Percentiles rank a stretch among this genome's conserved stretches.
Conservation (phyloP, 2,888 invertebrate genomes). For the Drosophila kanekoi region DNA sequence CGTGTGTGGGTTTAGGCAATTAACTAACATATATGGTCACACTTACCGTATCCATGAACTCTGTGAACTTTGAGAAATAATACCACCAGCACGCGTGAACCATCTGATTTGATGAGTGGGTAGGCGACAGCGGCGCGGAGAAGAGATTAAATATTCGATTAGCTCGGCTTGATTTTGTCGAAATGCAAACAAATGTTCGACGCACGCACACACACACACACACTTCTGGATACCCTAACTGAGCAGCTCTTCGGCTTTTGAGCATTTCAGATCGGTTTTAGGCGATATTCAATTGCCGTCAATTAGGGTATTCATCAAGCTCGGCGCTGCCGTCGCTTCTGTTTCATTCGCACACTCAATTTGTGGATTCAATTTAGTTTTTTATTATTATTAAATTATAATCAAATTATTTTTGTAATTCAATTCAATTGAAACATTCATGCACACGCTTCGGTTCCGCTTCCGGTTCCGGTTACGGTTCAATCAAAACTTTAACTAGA, state of each 20-base stretch:
- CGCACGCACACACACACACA: background rate
- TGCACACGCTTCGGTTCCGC: slow-evolving; percentile 50
- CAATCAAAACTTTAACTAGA: slow-evolving; percentile 36
- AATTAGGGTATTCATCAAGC: slow-evolving; percentile 27
- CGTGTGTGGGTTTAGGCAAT: slow-evolving; percentile 24
- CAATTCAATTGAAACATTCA: slow-evolving; percentile 47
- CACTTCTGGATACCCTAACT: slow-evolving; percentile 35
- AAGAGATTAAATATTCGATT: slow-evolving; percentile 29
- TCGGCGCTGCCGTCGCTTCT: slow-evolving; percentile 26
- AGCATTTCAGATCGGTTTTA: too few relatives aligned
- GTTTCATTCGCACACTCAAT: slow-evolving; percentile 21
- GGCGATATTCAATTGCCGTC: background rate
- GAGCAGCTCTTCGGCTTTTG: background rate
- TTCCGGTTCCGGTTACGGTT: slow-evolving; percentile 21
- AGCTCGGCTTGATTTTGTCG: slow-evolving; percentile 10
- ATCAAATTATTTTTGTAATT: slow-evolving; percentile 42
- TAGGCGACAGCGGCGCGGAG: background rate
- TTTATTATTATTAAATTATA: slow-evolving; percentile 35
- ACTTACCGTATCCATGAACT: slow-evolving; percentile 97
- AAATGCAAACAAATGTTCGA: background rate
- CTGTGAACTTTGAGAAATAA: slow-evolving; percentile 97
- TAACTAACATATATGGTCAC: background rate
- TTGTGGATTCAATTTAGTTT: slow-evolving; percentile 27
- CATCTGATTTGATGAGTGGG: slow-evolving; percentile 88
- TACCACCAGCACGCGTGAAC: slow-evolving; percentile 98